These are phyloP conservation scores for Helicolenus hilgendorfi DNA, from an alignment of 2,797 vertebrate genomes.

Conservation along the genomic window DNA sequence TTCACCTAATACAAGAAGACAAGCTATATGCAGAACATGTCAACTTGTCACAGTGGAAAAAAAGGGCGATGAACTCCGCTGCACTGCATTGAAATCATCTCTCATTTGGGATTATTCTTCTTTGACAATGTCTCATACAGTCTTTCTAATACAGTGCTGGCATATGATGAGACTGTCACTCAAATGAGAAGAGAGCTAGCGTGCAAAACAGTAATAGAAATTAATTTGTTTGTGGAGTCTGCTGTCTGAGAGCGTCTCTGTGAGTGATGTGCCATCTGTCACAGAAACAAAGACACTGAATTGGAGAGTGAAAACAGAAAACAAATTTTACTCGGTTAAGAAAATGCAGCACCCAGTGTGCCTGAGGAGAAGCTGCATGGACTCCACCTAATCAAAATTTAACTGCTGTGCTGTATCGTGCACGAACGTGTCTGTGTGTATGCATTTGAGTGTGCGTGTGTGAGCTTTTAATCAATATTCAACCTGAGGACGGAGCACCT, in stretches of 20 bases:
- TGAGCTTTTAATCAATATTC: slow-evolving; percentile 72
- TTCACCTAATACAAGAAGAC: background rate
- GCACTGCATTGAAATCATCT: slow-evolving; percentile 22
- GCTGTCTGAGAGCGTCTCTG: slow-evolving; percentile 74
- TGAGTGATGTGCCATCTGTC: slow-evolving; percentile 86
- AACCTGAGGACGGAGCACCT: slow-evolving; percentile 60
- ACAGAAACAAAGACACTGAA: slow-evolving; percentile 72
- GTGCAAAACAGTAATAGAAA: slow-evolving; percentile 81
- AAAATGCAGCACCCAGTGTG: slow-evolving; percentile 65
- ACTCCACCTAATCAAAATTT: slow-evolving; percentile 73
- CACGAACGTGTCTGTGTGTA: slow-evolving; percentile 8
- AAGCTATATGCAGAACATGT: background rate
- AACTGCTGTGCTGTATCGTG: slow-evolving; percentile 54
- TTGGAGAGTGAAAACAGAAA: slow-evolving; percentile 74
- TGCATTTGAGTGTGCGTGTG: background rate
- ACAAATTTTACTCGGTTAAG: slow-evolving; percentile 60
- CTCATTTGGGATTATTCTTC: slow-evolving; percentile 46
- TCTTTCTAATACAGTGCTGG: slow-evolving; percentile 36
- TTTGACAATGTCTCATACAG: slow-evolving; percentile 34
- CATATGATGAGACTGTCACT: slow-evolving; percentile 75
- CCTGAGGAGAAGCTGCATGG: slow-evolving; percentile 63
- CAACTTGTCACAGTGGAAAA: background rate
- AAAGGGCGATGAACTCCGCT: slow-evolving; percentile 3
- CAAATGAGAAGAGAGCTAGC: slow-evolving; percentile 67
- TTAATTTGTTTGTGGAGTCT: slow-evolving; percentile 84